These are phyloP conservation scores for Tipula vernalis DNA, from an alignment of 2,888 invertebrate genomes.

Conservation along the genomic window DNA sequence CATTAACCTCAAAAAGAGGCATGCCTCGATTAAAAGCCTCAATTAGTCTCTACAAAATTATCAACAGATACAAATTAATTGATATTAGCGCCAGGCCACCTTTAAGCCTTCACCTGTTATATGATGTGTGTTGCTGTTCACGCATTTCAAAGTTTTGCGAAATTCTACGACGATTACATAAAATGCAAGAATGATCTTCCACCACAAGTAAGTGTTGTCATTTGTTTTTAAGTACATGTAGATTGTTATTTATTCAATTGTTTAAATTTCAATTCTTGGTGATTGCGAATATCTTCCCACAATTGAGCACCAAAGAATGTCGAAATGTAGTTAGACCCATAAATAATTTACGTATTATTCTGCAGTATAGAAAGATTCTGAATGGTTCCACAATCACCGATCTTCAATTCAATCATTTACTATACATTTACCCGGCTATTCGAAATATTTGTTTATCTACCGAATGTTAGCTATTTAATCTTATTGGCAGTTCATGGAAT, in stretches of 20 bases:
- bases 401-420: neutral
- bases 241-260: neutral
- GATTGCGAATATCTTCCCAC: neutral
- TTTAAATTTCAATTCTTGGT: neutral
- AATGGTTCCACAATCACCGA: neutral
- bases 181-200: neutral
- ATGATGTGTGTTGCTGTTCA: neutral
- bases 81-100: too few relatives aligned
- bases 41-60: too few relatives aligned
- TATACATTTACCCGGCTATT: neutral
- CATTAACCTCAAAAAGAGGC: too few relatives aligned
- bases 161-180: neutral
- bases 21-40: too few relatives aligned
- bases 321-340: neutral
- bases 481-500: neutral
- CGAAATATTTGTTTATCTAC: neutral
- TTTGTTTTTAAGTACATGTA: neutral
- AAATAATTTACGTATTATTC: neutral
- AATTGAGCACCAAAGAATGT: neutral
- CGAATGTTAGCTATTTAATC: neutral
- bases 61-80: too few relatives aligned
- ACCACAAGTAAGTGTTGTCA: neutral
- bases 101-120: too few relatives aligned
- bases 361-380: neutral
- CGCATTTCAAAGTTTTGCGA: neutral